Evolutionary conservation across 2,113 vertebrate genomes (phyloP).

Genomic region (Onychostruthus taczanowskii): DNA sequence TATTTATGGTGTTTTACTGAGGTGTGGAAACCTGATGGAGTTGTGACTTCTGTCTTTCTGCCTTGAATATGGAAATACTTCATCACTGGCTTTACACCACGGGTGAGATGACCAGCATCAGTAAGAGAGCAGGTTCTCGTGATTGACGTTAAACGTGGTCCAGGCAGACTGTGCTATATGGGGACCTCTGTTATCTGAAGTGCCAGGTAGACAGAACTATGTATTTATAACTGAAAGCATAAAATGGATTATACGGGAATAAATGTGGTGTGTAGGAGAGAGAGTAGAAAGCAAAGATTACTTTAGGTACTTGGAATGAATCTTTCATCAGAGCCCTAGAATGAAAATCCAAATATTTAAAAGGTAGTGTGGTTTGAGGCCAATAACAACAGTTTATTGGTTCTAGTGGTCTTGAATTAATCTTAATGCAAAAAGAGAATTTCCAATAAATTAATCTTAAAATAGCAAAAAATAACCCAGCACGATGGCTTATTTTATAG

Average conservation of each 20-base stretch:
- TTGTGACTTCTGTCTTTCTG: background rate
- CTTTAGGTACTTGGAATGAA: constrained; percentile 19
- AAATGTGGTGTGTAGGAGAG: background rate
- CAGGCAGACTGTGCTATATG: background rate
- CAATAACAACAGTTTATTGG: constrained; percentile 26
- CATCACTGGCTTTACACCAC: background rate
- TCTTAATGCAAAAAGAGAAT: constrained; percentile 24
- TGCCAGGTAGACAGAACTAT: constrained; percentile 2
- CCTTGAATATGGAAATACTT: background rate
- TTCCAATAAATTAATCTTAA: constrained; percentile 39
- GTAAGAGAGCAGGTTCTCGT: background rate
- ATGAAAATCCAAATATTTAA: constrained; percentile 47
- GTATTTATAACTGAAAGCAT: background rate
- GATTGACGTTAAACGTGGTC: background rate
- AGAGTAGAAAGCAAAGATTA: constrained; percentile 40
- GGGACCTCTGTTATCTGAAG: constrained; percentile 32
- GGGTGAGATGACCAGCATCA: background rate
- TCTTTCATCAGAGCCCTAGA: constrained; percentile 24
- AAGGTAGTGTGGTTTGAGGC: constrained; percentile 5
- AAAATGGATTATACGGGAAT: constrained; percentile 35
- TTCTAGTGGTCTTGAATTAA: constrained; percentile 51
- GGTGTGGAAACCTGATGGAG: background rate
- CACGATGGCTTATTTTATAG: background rate
- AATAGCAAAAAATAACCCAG: background rate
- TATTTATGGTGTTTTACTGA: background rate